A percentile compares a stretch with the other conserved stretches of the same genome.
These are phyloP conservation scores for Pogonophryne albipinna DNA, from an alignment of 2,797 vertebrate species.

Conservation along the genomic window DNA sequence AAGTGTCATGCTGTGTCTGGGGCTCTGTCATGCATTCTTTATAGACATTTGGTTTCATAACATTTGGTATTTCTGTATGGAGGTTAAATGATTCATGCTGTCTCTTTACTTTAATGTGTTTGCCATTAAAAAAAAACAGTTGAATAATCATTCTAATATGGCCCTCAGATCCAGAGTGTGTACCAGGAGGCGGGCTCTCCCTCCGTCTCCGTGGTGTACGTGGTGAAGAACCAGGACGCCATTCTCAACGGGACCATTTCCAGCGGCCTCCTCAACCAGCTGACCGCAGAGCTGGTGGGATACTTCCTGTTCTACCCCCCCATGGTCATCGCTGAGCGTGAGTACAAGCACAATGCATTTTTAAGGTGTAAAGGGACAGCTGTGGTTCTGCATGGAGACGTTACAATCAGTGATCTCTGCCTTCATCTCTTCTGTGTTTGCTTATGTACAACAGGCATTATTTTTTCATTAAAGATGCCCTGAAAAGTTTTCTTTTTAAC, in stretches of 20 bases:
- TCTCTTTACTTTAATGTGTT: conserved; percentile 8
- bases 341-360: conserved; percentile 64
- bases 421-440: neutral
- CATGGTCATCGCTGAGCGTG: conserved; percentile 96
- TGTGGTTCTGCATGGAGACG: neutral
- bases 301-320: conserved; percentile 98
- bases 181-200: conserved; percentile 87
- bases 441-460: neutral
- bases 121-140: conserved; percentile 13
- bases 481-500: neutral
- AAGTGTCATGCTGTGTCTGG: conserved; percentile 51
- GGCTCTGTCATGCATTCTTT: conserved; percentile 45
- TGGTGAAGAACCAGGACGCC: conserved; percentile 91
- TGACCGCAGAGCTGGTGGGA: conserved; percentile 95
- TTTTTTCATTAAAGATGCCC: neutral
- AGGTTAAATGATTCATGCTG: conserved; percentile 57
- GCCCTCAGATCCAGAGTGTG: conserved; percentile 91
- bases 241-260: conserved; percentile 92
- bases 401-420: neutral
- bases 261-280: conserved; percentile 94
- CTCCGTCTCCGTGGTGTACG: conserved; percentile 92
- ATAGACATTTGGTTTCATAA: conserved; percentile 40
- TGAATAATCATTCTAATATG: conserved; percentile 2
- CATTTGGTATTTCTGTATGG: conserved; percentile 29
- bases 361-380: neutral